Base-by-base conservation (phyloP, 1,140 invertebrate genomes). In the Dendroctonus valens region DNA sequence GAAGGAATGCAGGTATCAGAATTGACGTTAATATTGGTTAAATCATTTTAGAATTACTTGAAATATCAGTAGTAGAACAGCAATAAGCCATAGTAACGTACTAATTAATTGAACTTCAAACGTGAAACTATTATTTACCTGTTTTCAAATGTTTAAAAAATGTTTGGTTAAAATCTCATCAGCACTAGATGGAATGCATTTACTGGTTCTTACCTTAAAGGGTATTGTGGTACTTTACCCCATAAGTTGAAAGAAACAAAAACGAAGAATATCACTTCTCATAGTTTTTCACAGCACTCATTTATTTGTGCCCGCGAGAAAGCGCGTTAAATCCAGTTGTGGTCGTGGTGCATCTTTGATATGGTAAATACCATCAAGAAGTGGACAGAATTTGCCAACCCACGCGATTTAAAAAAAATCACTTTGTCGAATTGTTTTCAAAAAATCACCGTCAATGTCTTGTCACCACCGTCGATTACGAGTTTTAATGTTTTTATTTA, bases 321-420 rank as follows among this genome's bases (percentile, higher is more conserved):
- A 54, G 38, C 42, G 64, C 55, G 64, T 66, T 66, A 66, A 66
- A 66, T 66, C 57, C 64, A 66, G 57, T 66, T 66, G 54, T 66
- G 59, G 49, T 61, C 48, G 53, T 65, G 57, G 46, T 66, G 57
- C 64, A 66, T 66, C 64, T 66, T 65, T 66, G 53, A 51, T 65
- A 66, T 66, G 54, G 55, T 66, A 66, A 66, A 52, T 66, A 66
- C 44, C 54, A 65, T 11, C 44, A 53, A 52, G 15, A 59, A 66
- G 55, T 59, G 2, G 49, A 51, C 11, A 9, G 7, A 26, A 44
- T n/a, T 40, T 11, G 41, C 9, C 42, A 46, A 53, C 39, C 15
- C 11, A 51, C 26, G 41, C 44, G 26, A 15, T 38, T 51, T 51
- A 7, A 15, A n/a, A 52, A 9, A 5, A 15, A 39, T 38, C 59